These are phyloP conservation scores for Temnopleurus reevesii DNA, from an alignment of 53 echinoderm and acorn worm genomes.

Conservation along the genomic window DNA sequence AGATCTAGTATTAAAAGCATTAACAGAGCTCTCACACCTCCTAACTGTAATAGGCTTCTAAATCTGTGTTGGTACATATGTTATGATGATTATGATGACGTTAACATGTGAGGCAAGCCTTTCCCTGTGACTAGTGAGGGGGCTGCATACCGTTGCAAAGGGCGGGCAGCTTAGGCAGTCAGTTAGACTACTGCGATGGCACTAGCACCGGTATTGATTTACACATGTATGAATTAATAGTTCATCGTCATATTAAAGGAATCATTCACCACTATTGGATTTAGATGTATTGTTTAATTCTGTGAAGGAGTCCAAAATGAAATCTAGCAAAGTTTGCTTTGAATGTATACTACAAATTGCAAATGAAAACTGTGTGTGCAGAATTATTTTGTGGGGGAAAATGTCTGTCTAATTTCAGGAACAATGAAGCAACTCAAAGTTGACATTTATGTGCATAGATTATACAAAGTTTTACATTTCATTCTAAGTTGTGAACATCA, in stretches of 20 bases:
- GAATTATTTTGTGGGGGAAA: too few relatives aligned
- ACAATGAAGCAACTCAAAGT: too few relatives aligned
- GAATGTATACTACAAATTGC: too few relatives aligned
- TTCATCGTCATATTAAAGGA: constrained; percentile 31
- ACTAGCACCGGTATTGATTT: constrained; percentile 14
- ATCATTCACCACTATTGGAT: background rate
- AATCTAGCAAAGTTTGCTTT: too few relatives aligned
- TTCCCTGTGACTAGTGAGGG: constrained; percentile 13
- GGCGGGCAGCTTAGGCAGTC: background rate
- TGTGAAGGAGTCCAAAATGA: too few relatives aligned
- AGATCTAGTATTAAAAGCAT: background rate
- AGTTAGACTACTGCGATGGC: background rate
- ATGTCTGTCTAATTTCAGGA: too few relatives aligned
- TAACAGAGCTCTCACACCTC: constrained; percentile 7
- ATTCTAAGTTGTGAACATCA: too few relatives aligned
- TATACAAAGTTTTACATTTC: too few relatives aligned
- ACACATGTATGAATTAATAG: constrained; percentile 54
- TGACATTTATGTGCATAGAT: too few relatives aligned
- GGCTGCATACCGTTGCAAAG: constrained; percentile 35
- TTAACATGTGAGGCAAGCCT: background rate
- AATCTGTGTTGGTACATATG: background rate
- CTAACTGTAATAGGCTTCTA: constrained; percentile 7
- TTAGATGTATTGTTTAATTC: background rate
- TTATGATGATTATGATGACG: constrained; percentile 42
- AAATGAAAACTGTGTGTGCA: too few relatives aligned